Percentiles rank a stretch among this genome's conserved stretches.
phyloP scores from a whole-genome alignment of 1,140 invertebrate genomes.

The Leptinotarsa undecemlineata region DNA sequence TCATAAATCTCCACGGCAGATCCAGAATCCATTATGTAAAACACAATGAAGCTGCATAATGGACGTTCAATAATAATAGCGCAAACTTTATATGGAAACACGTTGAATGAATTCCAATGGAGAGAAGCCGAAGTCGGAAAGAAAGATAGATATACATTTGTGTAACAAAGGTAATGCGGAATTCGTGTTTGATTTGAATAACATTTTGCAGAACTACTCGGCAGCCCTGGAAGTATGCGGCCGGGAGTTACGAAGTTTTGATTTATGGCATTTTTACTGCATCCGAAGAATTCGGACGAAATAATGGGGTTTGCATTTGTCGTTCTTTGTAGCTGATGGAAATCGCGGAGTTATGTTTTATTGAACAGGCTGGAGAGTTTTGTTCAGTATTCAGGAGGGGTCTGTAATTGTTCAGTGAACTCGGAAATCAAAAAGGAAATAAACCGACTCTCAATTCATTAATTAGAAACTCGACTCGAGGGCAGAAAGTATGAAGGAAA shows the following conservation, averaged over 20 bases:
- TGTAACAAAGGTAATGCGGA: conserved; percentile 8
- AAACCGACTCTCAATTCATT: background rate
- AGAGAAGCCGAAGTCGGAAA: no score
- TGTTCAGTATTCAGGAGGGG: background rate
- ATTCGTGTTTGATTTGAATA: conserved; percentile 6
- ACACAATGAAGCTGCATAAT: no score
- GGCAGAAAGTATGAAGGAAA: background rate
- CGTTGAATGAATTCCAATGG: no score
- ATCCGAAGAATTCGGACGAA: background rate
- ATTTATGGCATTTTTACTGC: conserved; percentile 3
- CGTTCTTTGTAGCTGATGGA: conserved; percentile 2
- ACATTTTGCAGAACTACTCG: conserved; percentile 5
- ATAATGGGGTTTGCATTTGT: conserved; percentile 2
- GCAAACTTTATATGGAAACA: no score
- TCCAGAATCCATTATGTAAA: no score
- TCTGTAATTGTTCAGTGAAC: background rate
- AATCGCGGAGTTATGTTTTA: background rate
- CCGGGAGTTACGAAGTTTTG: background rate
- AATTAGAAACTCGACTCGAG: no score
- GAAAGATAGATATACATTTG: background rate
- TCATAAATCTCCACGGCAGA: no score
- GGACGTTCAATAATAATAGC: no score
- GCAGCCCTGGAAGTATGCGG: background rate
- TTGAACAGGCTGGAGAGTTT: background rate
- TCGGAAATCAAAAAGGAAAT: background rate